Evolutionary conservation across 2,113 vertebrate genomes (phyloP).

Genomic region (Polypterus bichir): DNA sequence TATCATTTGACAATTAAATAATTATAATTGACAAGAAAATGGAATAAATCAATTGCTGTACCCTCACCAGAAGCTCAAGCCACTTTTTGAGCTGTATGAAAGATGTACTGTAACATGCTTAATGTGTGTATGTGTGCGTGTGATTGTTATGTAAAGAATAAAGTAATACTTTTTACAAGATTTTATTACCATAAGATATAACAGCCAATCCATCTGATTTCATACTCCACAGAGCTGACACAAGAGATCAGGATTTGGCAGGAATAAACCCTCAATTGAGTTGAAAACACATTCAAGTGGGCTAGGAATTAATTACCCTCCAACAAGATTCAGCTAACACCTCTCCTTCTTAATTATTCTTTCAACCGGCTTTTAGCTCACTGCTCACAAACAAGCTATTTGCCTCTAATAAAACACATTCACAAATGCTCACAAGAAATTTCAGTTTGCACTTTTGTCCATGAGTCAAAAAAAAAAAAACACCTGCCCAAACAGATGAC

Average conservation of each 20-base stretch:
- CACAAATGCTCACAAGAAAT: neutral
- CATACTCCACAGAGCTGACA: neutral
- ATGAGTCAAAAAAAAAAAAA: neutral
- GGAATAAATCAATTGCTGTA: too few relatives aligned
- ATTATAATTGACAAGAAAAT: too few relatives aligned
- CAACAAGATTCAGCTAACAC: constrained; percentile 13
- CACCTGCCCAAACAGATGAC: neutral
- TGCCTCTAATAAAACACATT: neutral
- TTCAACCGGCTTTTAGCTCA: constrained; percentile 1
- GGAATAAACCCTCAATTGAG: neutral
- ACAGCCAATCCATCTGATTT: neutral
- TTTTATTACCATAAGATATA: too few relatives aligned
- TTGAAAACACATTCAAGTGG: constrained; percentile 6
- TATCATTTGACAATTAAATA: too few relatives aligned
- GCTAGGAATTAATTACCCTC: constrained; percentile 9
- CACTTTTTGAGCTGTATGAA: too few relatives aligned
- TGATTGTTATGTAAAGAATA: too few relatives aligned
- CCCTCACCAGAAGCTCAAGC: too few relatives aligned
- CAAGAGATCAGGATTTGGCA: neutral
- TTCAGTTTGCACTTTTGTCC: too few relatives aligned
- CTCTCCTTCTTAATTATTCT: constrained; percentile 7
- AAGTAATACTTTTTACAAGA: too few relatives aligned
- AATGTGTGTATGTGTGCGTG: too few relatives aligned
- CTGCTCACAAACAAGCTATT: neutral
- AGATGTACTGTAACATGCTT: too few relatives aligned